A percentile compares a stretch with the other conserved stretches of the same genome.
Conservation (phyloP, 2,113 vertebrate genomes). For the Boulengeromyrus knoepffleri region DNA sequence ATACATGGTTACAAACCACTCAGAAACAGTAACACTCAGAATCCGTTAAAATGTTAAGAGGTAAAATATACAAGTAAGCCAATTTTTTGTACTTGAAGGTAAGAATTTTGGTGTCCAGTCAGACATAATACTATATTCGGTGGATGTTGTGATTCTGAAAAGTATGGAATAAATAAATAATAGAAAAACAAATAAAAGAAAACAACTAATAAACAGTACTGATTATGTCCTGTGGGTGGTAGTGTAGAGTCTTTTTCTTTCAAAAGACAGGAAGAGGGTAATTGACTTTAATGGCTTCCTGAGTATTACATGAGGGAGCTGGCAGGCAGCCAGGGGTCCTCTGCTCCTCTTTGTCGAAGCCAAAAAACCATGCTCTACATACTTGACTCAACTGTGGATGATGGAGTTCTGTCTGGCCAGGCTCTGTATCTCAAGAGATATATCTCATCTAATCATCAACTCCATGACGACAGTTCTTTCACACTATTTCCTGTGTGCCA, state of each 20-base stretch:
- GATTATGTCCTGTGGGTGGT: neutral
- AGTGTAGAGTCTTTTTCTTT: neutral
- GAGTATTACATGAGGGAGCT: neutral
- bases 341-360: neutral
- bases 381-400: neutral
- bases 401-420: neutral
- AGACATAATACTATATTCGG: neutral
- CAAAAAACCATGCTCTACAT: neutral
- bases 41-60: neutral
- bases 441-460: neutral
- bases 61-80: neutral
- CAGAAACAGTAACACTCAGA: neutral
- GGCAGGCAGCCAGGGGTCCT: neutral
- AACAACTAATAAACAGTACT: neutral
- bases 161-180: neutral
- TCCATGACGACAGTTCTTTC: neutral
- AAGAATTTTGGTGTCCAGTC: neutral
- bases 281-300: slow-evolving; percentile 15
- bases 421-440: neutral
- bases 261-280: slow-evolving; percentile 3
- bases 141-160: neutral
- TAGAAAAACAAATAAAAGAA: neutral
- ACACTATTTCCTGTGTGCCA: neutral
- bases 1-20: neutral
- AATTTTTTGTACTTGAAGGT: neutral